Base-by-base conservation (phyloP, 2,888 invertebrate species). In the Argynnis bischoffii region DNA sequence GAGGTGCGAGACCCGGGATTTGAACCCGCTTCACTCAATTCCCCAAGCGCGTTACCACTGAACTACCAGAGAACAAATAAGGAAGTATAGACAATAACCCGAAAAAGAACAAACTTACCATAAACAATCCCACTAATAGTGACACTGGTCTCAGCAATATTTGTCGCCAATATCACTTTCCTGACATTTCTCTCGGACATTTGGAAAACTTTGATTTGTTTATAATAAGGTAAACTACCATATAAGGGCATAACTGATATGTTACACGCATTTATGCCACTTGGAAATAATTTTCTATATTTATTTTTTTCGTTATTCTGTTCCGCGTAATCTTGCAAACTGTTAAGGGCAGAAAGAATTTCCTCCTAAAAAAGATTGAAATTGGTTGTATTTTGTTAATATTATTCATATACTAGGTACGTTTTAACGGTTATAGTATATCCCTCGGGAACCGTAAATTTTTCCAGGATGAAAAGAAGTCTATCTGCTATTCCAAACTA, bases 71-170 rank as follows among this genome's bases (percentile, higher is more conserved):
- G 26, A 26, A 4, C 26, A 26, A 26, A 26, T 26, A 26, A 26
- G 4, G 26, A 26, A 26, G 26, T 4, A 26, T 26, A 26, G 26
- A 26, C 26, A 26, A 26, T 26, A 26, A 26, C 26, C 26, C 2
- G 2, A 18, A 18, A 18, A 26, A 26, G 4, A 26, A 41, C 14
- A 54, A 21, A 64, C 84, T 89, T 88, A 97, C 97, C 97, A 86
- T 98, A 98, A 46, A 96, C 96, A 72, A 99, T 95, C 31, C 98
- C 98, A 4, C 97, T 96, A 79, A 99, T 98, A 0, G 99, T 99
- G 18, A 99, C 95, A 1, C 99, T 98, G 0, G 99, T 98, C 88
- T 99, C 99, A 0, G 99, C 99, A 64, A 99, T 97, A 82, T 99
- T 99, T 0, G 99, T 99, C 0, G 99, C 97, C 5, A 99, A 92